phyloP scores from a whole-genome alignment of 1,140 invertebrate genomes.

The Popillia japonica region DNA sequence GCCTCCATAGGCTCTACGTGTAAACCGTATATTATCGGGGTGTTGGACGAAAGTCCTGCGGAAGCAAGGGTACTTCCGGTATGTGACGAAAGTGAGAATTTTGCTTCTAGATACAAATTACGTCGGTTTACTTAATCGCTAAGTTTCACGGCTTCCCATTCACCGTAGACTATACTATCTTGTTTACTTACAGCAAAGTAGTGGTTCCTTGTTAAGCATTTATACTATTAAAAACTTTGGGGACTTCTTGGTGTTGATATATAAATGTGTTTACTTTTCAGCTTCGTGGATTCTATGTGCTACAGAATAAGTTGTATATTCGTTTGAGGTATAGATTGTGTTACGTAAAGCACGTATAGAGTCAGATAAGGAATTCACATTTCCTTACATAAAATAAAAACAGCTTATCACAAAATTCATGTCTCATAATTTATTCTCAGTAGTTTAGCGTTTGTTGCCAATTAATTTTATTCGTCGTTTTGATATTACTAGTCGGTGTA shows the following conservation, averaged over 20 bases:
- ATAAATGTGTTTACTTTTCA: no score
- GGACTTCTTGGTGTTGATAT: neutral
- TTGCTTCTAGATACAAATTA: neutral
- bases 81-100: constrained; percentile 13
- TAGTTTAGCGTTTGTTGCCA: no score
- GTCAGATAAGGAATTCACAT: no score
- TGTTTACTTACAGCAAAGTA: neutral
- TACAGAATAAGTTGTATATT: no score
- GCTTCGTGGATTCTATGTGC: no score
- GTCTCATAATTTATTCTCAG: no score
- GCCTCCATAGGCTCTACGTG: neutral
- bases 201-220: neutral
- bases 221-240: neutral
- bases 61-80: constrained; percentile 5
- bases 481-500: no score
- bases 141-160: neutral
- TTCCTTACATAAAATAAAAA: no score
- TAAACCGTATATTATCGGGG: constrained; percentile 3
- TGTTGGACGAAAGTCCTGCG: constrained; percentile 9
- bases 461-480: no score
- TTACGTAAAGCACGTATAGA: no score
- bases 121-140: neutral
- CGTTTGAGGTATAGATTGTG: no score
- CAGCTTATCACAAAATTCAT: no score
- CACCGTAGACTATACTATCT: neutral